phyloP scores from a whole-genome alignment of 2,113 vertebrate genomes.

The Albula goreensis region DNA sequence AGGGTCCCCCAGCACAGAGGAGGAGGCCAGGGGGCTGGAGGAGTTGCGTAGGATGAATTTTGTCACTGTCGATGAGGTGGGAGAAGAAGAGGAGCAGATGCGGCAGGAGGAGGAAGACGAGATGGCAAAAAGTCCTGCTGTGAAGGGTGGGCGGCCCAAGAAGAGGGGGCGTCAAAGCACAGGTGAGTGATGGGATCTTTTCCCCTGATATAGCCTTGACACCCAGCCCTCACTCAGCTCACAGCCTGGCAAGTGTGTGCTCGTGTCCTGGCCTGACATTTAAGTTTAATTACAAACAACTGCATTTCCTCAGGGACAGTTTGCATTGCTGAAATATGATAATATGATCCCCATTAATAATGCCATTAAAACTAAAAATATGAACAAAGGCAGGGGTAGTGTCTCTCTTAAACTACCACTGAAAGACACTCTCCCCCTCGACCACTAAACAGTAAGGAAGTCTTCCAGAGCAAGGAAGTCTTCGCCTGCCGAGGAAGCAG shows the following conservation, averaged over 20 bases:
- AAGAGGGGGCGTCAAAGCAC: constrained; percentile 29
- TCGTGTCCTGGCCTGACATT: background rate
- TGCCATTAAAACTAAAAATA: background rate
- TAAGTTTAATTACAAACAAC: background rate
- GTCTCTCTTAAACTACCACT: background rate
- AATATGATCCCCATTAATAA: background rate
- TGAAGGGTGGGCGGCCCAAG: constrained; percentile 20
- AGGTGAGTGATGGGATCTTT: constrained; percentile 18
- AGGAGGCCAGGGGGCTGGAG: constrained; percentile 49
- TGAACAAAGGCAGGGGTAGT: background rate
- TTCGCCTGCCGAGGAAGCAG: constrained; percentile 7
- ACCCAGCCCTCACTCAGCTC: background rate
- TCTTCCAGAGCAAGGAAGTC: constrained; percentile 25
- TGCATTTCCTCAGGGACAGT: too few species aligned
- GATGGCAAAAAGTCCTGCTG: constrained; percentile 10
- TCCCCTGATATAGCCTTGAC: background rate
- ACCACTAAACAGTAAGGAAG: constrained; percentile 37
- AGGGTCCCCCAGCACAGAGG: constrained; percentile 70
- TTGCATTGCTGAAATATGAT: too few species aligned
- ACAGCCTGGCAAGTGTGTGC: background rate
- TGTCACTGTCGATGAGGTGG: constrained; percentile 81
- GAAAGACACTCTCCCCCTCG: background rate
- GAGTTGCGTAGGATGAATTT: constrained; percentile 74
- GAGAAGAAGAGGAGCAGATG: constrained; percentile 73
- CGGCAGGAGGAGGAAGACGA: constrained; percentile 10